Percentiles rank a stretch among this genome's conserved stretches.
These are phyloP conservation scores for Coptodon rendalli DNA, from an alignment of 2,113 vertebrate species.

Conservation along the genomic window DNA sequence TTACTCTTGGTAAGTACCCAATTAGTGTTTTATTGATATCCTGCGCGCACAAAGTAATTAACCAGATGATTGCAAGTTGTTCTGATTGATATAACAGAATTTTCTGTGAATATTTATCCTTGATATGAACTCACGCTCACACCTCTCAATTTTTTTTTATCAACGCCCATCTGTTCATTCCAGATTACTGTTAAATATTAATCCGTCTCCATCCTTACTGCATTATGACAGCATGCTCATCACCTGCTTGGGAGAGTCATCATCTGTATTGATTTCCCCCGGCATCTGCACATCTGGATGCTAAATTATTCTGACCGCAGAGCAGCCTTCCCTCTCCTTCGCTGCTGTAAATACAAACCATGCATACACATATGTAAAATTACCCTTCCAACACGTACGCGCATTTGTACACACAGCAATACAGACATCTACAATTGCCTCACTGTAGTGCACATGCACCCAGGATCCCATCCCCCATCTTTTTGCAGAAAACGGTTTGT, in stretches of 20 bases:
- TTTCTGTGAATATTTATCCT: background rate
- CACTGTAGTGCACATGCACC: background rate
- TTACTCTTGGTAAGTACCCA: background rate
- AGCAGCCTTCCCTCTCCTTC: background rate
- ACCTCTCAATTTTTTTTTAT: background rate
- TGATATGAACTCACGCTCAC: background rate
- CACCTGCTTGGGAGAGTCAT: slow-evolving; percentile 29
- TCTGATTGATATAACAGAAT: background rate
- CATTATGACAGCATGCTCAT: slow-evolving; percentile 36
- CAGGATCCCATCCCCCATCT: background rate
- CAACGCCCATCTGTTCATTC: slow-evolving; percentile 23
- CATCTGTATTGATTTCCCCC: slow-evolving; percentile 37
- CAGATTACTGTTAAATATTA: slow-evolving; percentile 42
- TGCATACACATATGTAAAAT: background rate
- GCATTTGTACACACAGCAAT: background rate
- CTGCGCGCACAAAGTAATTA: background rate
- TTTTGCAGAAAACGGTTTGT: background rate
- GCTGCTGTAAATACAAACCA: background rate
- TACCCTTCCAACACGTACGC: background rate
- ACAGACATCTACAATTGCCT: background rate
- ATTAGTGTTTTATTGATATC: background rate
- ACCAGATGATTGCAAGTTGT: background rate
- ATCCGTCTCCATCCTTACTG: slow-evolving; percentile 22
- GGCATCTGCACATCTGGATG: slow-evolving; percentile 45
- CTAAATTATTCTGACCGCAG: slow-evolving; percentile 40